These are phyloP conservation scores for Apeira syringaria DNA, from an alignment of 2,888 invertebrate genomes.

Conservation along the genomic window DNA sequence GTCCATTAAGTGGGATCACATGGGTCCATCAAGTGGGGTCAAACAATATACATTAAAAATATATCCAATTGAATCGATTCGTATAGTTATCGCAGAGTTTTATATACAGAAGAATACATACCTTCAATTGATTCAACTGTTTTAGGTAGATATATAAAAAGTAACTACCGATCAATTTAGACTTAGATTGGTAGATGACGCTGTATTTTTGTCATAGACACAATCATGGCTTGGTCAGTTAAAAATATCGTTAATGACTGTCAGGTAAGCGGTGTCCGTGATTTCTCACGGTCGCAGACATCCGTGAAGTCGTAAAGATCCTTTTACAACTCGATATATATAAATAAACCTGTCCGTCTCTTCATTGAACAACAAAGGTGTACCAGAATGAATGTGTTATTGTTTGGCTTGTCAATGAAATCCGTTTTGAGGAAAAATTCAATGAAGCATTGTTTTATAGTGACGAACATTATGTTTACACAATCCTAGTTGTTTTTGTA, in stretches of 20 bases:
- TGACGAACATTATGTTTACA: not conserved
- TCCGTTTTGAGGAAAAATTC: conserved; percentile 1
- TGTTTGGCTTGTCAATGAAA: conserved; percentile 16
- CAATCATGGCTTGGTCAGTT: not conserved
- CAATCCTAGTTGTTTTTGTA: not conserved
- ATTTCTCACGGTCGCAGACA: conserved; percentile 19
- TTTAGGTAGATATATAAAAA: too few relatives aligned
- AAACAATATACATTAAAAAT: too few relatives aligned
- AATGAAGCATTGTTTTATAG: not conserved
- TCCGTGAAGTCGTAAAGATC: conserved; percentile 23
- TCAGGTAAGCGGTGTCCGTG: conserved; percentile 5
- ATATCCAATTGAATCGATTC: too few relatives aligned
- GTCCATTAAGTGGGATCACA: too few relatives aligned
- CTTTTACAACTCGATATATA: conserved; percentile 18
- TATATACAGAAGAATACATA: too few relatives aligned
- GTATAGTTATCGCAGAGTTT: too few relatives aligned
- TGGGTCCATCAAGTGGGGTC: too few relatives aligned
- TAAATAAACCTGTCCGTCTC: conserved; percentile 15
- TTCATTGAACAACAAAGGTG: conserved; percentile 17
- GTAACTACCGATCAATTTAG: too few relatives aligned
- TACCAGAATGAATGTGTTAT: conserved; percentile 9
- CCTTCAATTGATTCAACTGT: too few relatives aligned
- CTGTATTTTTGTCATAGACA: too few relatives aligned
- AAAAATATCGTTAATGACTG: conserved; percentile 7
- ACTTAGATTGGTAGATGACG: too few relatives aligned